phyloP scores from a whole-genome alignment of 2,888 invertebrate species.

The Ganaspis brasiliensis region DNA sequence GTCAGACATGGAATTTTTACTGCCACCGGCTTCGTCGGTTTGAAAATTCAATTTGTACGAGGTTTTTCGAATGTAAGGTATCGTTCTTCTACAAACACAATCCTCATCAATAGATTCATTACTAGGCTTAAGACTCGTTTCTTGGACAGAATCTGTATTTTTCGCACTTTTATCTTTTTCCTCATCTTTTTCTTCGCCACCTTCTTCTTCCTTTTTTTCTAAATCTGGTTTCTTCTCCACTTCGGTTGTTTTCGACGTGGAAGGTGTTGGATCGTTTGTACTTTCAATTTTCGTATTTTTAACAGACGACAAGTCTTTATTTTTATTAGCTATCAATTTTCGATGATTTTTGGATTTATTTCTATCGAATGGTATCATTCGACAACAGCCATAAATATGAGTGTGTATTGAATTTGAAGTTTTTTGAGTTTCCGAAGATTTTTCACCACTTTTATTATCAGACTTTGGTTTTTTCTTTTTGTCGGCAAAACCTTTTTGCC shows the following conservation, averaged over 20 bases:
- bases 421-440: background rate
- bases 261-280: background rate
- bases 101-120: too few species aligned
- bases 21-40: background rate
- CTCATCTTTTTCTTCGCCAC: slow-evolving; percentile 20
- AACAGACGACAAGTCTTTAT: background rate
- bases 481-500: slow-evolving; percentile 1
- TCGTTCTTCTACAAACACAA: slow-evolving; percentile 52
- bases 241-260: slow-evolving; percentile 6
- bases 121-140: too few species aligned
- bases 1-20: too few species aligned
- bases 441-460: background rate
- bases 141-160: too few species aligned
- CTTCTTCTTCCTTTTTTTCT: background rate
- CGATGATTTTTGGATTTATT: background rate
- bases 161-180: too few species aligned
- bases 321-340: background rate
- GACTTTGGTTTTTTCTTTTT: slow-evolving; percentile 1
- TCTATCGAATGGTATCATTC: slow-evolving; percentile 21
- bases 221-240: slow-evolving; percentile 16
- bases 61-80: slow-evolving; percentile 54
- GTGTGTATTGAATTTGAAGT: background rate
- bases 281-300: background rate
- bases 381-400: slow-evolving; percentile 18
- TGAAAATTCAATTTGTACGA: slow-evolving; percentile 45